phyloP scores from a whole-genome alignment of 1,140 invertebrate genomes.

The Tetraneura akinire region DNA sequence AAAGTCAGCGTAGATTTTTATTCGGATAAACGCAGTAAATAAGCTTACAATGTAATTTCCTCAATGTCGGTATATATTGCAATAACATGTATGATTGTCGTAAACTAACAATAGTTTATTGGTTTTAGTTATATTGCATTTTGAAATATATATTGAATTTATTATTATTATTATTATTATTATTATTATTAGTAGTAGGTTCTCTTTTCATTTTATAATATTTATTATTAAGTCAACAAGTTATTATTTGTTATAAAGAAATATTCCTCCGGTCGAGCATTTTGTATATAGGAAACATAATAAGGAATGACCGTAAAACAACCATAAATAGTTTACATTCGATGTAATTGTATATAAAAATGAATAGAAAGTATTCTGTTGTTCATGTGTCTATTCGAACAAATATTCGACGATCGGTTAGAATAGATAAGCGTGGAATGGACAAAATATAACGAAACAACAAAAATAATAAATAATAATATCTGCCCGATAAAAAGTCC shows the following conservation, averaged over 20 bases:
- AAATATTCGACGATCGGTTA: too few species aligned
- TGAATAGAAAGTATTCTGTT: too few species aligned
- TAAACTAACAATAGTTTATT: constrained; percentile 39
- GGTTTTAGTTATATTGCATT: constrained; percentile 24
- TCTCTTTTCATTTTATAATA: neutral
- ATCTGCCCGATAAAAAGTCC: too few species aligned
- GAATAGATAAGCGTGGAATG: too few species aligned
- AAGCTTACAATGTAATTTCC: constrained; percentile 27
- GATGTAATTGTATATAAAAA: too few species aligned
- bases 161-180: neutral
- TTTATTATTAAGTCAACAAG: constrained; percentile 1
- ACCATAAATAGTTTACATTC: too few species aligned
- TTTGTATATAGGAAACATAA: too few species aligned
- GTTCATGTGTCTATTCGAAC: too few species aligned
- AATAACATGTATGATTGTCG: constrained; percentile 9
- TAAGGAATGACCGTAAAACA: too few species aligned
- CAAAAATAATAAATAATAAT: too few species aligned
- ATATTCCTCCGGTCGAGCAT: neutral
- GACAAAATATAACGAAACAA: too few species aligned
- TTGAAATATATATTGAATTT: neutral
- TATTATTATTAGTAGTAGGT: neutral
- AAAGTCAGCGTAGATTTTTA: neutral
- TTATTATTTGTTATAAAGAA: neutral
- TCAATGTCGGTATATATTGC: neutral
- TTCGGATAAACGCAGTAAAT: constrained; percentile 23